Evolutionary conservation across 2,888 invertebrate genomes (phyloP).

Genomic region (Trichogramma evanescens): DNA sequence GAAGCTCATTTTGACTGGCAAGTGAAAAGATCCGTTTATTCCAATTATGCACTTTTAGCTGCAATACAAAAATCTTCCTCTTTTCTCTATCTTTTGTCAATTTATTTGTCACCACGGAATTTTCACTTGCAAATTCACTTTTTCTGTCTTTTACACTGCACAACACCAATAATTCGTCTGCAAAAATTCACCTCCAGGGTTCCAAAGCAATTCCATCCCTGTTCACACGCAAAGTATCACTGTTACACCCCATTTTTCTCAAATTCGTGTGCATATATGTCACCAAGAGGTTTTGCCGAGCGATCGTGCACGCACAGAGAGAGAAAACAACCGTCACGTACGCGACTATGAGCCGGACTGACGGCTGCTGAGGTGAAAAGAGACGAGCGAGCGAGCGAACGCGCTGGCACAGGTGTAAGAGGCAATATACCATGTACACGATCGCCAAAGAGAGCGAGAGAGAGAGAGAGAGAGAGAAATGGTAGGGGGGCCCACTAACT

Average conservation of each 20-base stretch:
- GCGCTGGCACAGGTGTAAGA: slow-evolving; percentile 40
- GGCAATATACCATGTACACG: slow-evolving; percentile 27
- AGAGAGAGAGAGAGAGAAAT: background rate
- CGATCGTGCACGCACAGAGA: slow-evolving; percentile 9
- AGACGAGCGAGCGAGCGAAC: slow-evolving; percentile 37
- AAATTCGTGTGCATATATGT: background rate
- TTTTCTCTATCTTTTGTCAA: slow-evolving; percentile 1
- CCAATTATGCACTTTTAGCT: too few species aligned
- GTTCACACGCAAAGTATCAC: too few species aligned
- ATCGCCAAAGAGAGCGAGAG: too few species aligned
- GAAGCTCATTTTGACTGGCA: too few species aligned
- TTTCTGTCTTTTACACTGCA: background rate
- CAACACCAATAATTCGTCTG: too few species aligned
- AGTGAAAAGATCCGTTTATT: too few species aligned
- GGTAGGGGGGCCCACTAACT: slow-evolving; percentile 28
- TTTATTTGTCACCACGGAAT: background rate
- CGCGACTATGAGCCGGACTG: slow-evolving; percentile 42
- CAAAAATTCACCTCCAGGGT: too few species aligned
- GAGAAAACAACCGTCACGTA: slow-evolving; percentile 34
- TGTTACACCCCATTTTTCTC: background rate
- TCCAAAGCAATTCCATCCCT: too few species aligned
- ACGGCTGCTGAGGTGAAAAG: slow-evolving; percentile 42
- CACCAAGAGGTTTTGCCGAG: background rate
- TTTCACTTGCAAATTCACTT: background rate
- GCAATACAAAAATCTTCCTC: background rate